Evolutionary conservation across 2,888 invertebrate genomes (phyloP), one percentile per base, ranked within the genome.

Genomic region (Phaonia tiefii): DNA sequence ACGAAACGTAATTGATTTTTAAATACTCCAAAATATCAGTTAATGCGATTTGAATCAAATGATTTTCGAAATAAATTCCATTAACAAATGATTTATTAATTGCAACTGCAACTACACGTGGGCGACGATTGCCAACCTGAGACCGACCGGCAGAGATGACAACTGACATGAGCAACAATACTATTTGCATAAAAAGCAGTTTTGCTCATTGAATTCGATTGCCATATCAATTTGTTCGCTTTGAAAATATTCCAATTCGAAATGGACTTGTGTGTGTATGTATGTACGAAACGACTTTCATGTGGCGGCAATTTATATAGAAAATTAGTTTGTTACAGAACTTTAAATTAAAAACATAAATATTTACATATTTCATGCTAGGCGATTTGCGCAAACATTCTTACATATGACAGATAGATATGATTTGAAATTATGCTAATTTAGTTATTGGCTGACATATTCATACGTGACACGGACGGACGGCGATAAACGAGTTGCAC

Each of bases 131-230:
- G 25, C 31, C 15, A 58, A 20, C 15, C 8, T 49, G 5, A 31
- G 25, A 70, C n/a, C 69, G 49, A 65, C 63, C 4, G 49, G 10
- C 39, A 37, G 39, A 39, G 39, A 2, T 17, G 39, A 39, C 60
- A 58, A 42, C 51, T 25, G 13, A 46, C 31, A 56, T 22, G 22
- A 2, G 15, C 4, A 46, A 11, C 46, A n/a, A n/a, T n/a, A n/a
- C n/a, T n/a, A 71, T 63, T 71, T 49, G 25, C 20, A 37, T 49
- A 39, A 1, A 49, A 39, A 66, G 7, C 25, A 25, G 54, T 15
- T 13, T 49, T 25, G 8, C 25, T 13, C 25, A 22, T 54, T 22
- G 20, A 44, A 3, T 5, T 5, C 31, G 8, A 5, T 31, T 31
- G 31, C 31, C n/a, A 31, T 31, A 5, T 31, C 31, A 31, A 31